Conservation (phyloP, 1,140 invertebrate species). For the Lasioglossum albipes region DNA sequence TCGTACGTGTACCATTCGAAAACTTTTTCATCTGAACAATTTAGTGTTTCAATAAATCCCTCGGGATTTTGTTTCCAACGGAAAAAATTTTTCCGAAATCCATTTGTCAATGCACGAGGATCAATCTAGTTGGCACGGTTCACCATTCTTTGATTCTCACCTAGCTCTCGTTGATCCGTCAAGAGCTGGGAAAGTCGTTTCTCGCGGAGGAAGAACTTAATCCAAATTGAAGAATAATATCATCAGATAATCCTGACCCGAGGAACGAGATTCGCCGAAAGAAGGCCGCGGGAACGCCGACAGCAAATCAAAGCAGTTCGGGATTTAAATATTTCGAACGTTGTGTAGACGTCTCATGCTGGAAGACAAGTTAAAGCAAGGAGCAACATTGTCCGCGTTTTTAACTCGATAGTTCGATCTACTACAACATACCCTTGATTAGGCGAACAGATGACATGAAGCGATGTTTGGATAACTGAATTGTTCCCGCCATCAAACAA, state of each 20-base stretch:
- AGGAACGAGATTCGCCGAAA: slow-evolving; percentile 35
- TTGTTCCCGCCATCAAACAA: too few species aligned
- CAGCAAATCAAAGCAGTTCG: slow-evolving; percentile 10
- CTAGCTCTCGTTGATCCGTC: slow-evolving; percentile 19
- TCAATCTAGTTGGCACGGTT: slow-evolving; percentile 29
- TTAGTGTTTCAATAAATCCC: background rate
- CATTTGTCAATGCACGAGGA: background rate
- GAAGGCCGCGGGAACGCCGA: slow-evolving; percentile 24
- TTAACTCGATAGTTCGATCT: too few species aligned
- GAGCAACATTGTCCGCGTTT: background rate
- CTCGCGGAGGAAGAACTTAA: slow-evolving; percentile 50
- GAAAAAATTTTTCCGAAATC: background rate
- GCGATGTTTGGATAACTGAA: too few species aligned
- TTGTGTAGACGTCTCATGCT: background rate
- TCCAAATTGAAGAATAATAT: slow-evolving; percentile 68
- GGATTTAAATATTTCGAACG: slow-evolving; percentile 60
- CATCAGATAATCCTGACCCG: slow-evolving; percentile 50
- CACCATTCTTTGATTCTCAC: slow-evolving; percentile 29
- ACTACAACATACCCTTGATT: too few species aligned
- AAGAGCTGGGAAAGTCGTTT: slow-evolving; percentile 28
- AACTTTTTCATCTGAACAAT: too few species aligned
- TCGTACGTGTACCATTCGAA: too few species aligned
- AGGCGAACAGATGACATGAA: too few species aligned
- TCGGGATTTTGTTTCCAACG: background rate
- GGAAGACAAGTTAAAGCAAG: slow-evolving; percentile 7